These are phyloP conservation scores for Rhinichthys klamathensis DNA, from an alignment of 2,113 vertebrate genomes.

Conservation along the genomic window DNA sequence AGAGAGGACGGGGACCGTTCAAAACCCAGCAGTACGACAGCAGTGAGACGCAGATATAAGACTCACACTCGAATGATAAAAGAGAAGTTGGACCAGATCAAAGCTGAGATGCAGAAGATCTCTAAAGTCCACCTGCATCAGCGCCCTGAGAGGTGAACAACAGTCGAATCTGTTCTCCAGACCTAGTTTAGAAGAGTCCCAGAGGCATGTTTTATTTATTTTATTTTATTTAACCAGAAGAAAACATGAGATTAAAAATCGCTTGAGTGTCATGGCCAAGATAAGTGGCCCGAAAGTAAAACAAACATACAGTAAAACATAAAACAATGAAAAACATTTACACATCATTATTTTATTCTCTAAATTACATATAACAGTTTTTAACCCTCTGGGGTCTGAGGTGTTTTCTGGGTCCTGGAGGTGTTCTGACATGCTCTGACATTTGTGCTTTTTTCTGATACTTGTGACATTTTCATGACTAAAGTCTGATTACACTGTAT, in stretches of 20 bases:
- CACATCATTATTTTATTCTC: background rate
- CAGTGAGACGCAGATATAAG: slow-evolving; percentile 37
- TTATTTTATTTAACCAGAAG: too few relatives aligned
- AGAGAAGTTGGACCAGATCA: slow-evolving; percentile 48
- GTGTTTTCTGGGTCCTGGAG: too few relatives aligned
- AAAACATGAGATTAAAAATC: too few relatives aligned
- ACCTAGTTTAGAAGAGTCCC: background rate
- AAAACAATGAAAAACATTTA: background rate
- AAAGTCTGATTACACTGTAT: too few relatives aligned
- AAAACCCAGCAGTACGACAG: background rate
- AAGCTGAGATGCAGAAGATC: slow-evolving; percentile 46
- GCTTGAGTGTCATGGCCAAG: too few relatives aligned
- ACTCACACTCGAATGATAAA: slow-evolving; percentile 43
- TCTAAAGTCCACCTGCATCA: slow-evolving; percentile 31
- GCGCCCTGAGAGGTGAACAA: slow-evolving; percentile 44
- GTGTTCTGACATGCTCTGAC: too few relatives aligned
- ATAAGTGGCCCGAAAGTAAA: background rate
- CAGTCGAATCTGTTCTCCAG: background rate
- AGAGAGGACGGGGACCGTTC: background rate
- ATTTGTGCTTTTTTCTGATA: too few relatives aligned
- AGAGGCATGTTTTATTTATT: background rate
- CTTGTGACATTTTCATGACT: too few relatives aligned
- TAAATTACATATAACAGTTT: background rate
- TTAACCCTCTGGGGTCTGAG: background rate
- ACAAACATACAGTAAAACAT: background rate